Evolutionary conservation across 2,888 invertebrate genomes (phyloP).

Genomic region (Chrysopilus asiliformis): DNA sequence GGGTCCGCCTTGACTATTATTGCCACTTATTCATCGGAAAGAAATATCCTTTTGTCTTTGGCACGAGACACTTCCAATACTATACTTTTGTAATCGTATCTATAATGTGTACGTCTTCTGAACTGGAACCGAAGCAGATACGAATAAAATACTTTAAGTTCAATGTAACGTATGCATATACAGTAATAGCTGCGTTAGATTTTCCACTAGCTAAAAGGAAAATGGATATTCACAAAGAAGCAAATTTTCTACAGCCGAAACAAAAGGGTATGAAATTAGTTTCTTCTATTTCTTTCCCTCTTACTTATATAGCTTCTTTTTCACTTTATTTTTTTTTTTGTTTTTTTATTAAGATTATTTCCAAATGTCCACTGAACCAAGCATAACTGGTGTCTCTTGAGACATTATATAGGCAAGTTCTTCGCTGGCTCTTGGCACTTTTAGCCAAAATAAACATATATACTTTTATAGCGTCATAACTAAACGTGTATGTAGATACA

Average conservation of each 20-base stretch:
- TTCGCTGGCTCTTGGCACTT: no score
- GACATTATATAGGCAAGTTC: no score
- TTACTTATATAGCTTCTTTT: neutral
- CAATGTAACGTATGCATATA: no score
- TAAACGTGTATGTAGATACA: no score
- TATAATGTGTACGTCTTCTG: no score
- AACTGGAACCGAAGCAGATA: no score
- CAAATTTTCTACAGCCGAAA: conserved; percentile 7
- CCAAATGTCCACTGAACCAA: conserved; percentile 8
- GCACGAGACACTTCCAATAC: neutral
- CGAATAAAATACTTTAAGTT: no score
- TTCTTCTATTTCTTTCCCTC: conserved; percentile 8
- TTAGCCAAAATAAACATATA: no score
- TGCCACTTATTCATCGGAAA: conserved; percentile 11
- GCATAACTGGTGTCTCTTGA: conserved; percentile 3
- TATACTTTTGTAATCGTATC: neutral
- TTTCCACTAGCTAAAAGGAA: neutral
- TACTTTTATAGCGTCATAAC: no score
- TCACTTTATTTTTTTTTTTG: neutral
- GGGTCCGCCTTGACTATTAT: conserved; percentile 8
- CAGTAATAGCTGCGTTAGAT: no score
- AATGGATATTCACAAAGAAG: neutral
- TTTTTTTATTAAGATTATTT: no score
- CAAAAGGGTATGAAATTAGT: conserved; percentile 10
- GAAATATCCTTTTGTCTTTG: conserved; percentile 4